These are phyloP conservation scores for Cygnus buccinator DNA, from an alignment of 2,113 vertebrate genomes.

Conservation along the genomic window DNA sequence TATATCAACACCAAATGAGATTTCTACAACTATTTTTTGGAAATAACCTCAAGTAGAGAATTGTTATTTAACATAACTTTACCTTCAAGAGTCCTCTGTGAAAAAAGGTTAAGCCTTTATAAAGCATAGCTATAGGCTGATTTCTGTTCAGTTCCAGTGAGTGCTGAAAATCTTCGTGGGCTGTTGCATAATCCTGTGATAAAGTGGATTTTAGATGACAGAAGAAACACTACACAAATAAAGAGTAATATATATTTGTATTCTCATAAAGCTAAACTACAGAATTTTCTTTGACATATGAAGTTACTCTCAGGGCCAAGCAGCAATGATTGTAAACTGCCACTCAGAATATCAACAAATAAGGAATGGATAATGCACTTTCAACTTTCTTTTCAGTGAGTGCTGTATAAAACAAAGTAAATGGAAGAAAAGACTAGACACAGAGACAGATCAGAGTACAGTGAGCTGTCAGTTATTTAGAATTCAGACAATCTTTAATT, in stretches of 20 bases:
- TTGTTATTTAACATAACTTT: conserved; percentile 4
- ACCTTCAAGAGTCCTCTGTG: conserved; percentile 97
- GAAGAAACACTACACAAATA: neutral
- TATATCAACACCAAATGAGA: neutral
- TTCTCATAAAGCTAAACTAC: neutral
- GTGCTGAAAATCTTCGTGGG: conserved; percentile 94
- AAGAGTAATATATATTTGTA: neutral
- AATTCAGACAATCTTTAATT: neutral
- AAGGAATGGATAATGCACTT: neutral
- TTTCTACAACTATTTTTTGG: neutral
- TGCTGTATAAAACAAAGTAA: neutral
- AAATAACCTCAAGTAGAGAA: neutral
- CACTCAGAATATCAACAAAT: neutral
- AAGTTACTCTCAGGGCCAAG: neutral
- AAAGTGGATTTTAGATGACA: neutral
- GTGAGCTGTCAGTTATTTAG: neutral
- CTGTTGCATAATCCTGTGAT: conserved; percentile 91
- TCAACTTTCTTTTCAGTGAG: neutral
- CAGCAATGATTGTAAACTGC: neutral
- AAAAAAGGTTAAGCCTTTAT: conserved; percentile 97
- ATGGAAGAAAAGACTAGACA: neutral
- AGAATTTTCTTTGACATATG: neutral
- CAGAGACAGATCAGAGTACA: neutral
- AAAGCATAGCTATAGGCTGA: conserved; percentile 95
- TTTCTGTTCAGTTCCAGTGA: conserved; percentile 95